phyloP scores from a whole-genome alignment of 1,140 invertebrate genomes.

The Reticulitermes speratus region DNA sequence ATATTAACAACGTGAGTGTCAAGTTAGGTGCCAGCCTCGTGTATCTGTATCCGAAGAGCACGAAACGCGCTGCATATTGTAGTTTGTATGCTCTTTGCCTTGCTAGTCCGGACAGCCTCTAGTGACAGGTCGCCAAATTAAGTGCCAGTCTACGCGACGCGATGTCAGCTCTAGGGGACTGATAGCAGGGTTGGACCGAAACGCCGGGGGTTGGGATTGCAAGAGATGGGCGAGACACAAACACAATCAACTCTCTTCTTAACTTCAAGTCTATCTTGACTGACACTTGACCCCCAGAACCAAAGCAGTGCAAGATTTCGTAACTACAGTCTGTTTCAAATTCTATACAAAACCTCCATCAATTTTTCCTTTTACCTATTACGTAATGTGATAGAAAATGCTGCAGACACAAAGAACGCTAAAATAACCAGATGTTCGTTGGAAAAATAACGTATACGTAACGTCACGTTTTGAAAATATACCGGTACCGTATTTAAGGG shows the following conservation, averaged over 20 bases:
- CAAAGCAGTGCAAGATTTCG: too few relatives aligned
- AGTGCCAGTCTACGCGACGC: not conserved
- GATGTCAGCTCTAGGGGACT: slow-evolving; percentile 4
- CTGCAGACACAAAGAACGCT: too few relatives aligned
- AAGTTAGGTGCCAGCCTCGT: too few relatives aligned
- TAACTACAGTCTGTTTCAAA: too few relatives aligned
- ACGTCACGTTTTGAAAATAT: too few relatives aligned
- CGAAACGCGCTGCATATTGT: not conserved
- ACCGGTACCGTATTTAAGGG: too few relatives aligned
- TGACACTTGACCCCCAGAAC: not conserved
- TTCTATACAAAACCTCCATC: too few relatives aligned
- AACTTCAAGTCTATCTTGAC: slow-evolving; percentile 11
- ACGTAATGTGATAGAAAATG: too few relatives aligned
- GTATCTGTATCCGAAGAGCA: not conserved
- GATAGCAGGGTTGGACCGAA: not conserved
- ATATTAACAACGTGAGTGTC: too few relatives aligned
- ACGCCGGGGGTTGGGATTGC: not conserved
- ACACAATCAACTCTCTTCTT: not conserved
- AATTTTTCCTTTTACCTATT: too few relatives aligned
- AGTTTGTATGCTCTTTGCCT: not conserved
- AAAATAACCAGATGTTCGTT: too few relatives aligned
- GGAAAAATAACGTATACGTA: too few relatives aligned
- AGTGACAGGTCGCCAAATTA: slow-evolving; percentile 4
- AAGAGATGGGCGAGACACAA: not conserved
- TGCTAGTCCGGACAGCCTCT: not conserved